Base-by-base conservation (phyloP, 2,797 vertebrate genomes). In the Yasuhikotakia modesta region DNA sequence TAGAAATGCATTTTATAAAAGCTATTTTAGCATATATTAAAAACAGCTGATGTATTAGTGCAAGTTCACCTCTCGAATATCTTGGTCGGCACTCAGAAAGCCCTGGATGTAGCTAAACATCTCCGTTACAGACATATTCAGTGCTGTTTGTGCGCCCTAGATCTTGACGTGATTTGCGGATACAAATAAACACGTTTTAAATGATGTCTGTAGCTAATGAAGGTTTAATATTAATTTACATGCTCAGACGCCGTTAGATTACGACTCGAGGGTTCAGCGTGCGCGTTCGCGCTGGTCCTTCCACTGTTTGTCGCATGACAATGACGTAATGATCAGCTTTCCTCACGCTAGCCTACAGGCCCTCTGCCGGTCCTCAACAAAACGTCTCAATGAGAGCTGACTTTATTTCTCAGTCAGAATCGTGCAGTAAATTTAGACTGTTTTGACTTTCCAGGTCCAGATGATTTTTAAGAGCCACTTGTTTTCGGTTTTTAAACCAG, bases 81-180 rank as follows among this genome's bases (percentile, higher is more conserved):
- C 97, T 91, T 98, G 97, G 88, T 98, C 97, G 1, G 94, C 95
- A 79, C 94, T 95, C 84, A 98, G 85, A 73, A 94, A 96, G 16
- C 92, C 94, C 86, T 98, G 97, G 68, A 99, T 94, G 80, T 91
- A 90, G 73, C 92, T 93, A 88, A 99, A 98, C 95, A 97, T 97
- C 79, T 96, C 95, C 50, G 94, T 95, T 48, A 98, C 96, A 19
- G 96, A 97, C 97, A 98, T 99, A 22, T 64, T 65, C n/a, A 53
- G 24, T 61, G 5, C n/a, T 24, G 64, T 27, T 69, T 30, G 0
- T 45, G 14, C 39, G 27, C 65, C 46, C 22, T 7, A 19, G 35
- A 6, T 39, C 35, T 10, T 39, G 35, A 35, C 2, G 22, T 30
- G 16, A 67, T 24, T 69, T 22, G 13, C n/a, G 57, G 21, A 39